Evolutionary conservation across 2,888 invertebrate genomes (phyloP), one percentile per base, ranked within the genome.

Genomic region (Stenichneumon culpator): DNA sequence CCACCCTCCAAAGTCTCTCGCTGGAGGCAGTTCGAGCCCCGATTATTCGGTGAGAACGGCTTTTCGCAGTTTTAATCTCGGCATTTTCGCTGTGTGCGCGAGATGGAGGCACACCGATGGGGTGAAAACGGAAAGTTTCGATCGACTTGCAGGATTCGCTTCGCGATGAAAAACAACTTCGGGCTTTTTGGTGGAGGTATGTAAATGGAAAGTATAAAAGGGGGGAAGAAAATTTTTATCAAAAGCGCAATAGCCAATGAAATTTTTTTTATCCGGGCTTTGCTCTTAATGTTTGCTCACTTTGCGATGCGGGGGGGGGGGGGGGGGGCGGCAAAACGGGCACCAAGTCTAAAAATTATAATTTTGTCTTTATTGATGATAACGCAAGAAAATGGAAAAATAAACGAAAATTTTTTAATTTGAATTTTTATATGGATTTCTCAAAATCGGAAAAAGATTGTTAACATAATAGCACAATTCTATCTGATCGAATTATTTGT

Each of bases 41-140:
- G 88, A 89, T 88, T 86, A 89, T 89, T 89, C 87, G 86, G 84
- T 67, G 75, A 82, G 79, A 74, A 87, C 74, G 82, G 77, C 85
- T 87, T 88, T 88, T 87, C 79, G 83, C 87, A 81, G 86, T 87
- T 87, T 87, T 86, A 88, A 88, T 87, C 84, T 84, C 47, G 78
- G 50, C 82, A 81, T 70, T 73, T 52, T 60, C 57, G 7, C n/a
- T 54, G 80, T 67, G 80, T 68, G 57, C 16, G 44, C 67, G 67
- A 57, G 67, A 36, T 28, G 54, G 44, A 47, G 47, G 47, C 63
- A 50, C 60, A n/a, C 57, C 22, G 32, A 52, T 47, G 79, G 60
- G 22, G 36, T 70, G 52, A 52, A 63, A 63, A 70, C 36, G 54
- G 22, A 83, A 83, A 83, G 54, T 69, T 79, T 74, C 52, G 36